These are phyloP conservation scores for Argentina silus DNA, from an alignment of 2,797 vertebrate genomes.

Conservation along the genomic window DNA sequence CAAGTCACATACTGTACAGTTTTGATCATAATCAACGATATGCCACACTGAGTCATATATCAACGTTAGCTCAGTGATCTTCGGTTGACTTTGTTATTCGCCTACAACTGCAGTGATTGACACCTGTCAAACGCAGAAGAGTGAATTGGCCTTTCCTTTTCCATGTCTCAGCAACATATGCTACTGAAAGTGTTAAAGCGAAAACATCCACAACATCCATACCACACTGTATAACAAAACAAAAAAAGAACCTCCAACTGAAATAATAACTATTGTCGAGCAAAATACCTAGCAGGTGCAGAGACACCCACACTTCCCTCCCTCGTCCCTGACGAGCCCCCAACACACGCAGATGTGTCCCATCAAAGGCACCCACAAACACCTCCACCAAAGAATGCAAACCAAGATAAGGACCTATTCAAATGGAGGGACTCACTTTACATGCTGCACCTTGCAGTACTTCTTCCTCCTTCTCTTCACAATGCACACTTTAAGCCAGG, in stretches of 20 bases:
- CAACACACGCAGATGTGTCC: constrained; percentile 94
- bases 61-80: no score
- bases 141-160: background rate
- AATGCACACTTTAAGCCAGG: constrained; percentile 74
- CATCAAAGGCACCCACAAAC: constrained; percentile 87
- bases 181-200: constrained; percentile 1
- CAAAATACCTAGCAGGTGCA: constrained; percentile 92
- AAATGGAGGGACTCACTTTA: constrained; percentile 83
- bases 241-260: constrained; percentile 35
- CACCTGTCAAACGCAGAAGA: no score
- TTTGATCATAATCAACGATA: no score
- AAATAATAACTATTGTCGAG: constrained; percentile 96
- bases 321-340: constrained; percentile 78
- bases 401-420: constrained; percentile 83
- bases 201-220: constrained; percentile 54
- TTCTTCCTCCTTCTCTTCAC: constrained; percentile 71
- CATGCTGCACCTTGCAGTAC: constrained; percentile 72
- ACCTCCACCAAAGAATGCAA: constrained; percentile 85
- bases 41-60: no score
- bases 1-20: no score
- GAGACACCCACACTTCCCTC: constrained; percentile 88
- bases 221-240: constrained; percentile 72
- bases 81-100: no score
- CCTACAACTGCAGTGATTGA: no score
- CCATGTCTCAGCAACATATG: background rate